Evolutionary conservation across 2,797 vertebrate species (phyloP).

Genomic region (Vireo griseus): DNA sequence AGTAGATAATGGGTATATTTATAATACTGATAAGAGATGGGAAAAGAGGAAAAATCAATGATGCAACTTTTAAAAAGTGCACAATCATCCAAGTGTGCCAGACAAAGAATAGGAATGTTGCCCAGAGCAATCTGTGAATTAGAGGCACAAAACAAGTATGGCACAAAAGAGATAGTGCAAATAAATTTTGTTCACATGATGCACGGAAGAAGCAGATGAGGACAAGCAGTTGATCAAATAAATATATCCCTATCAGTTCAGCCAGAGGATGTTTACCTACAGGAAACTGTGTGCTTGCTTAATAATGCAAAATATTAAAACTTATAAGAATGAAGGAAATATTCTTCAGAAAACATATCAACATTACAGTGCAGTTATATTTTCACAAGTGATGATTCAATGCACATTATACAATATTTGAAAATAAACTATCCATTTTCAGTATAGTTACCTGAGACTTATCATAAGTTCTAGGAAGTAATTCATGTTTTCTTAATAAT

Average conservation of each 20-base stretch:
- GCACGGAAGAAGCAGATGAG: not conserved
- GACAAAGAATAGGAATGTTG: not conserved
- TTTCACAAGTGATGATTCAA: not conserved
- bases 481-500: not conserved
- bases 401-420: not conserved
- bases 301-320: not conserved
- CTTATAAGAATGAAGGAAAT: not conserved
- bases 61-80: not conserved
- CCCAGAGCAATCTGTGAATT: not conserved
- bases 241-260: not conserved
- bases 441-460: not conserved
- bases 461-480: not conserved
- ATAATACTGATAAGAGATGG: not conserved
- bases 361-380: not conserved
- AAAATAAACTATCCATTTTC: not conserved
- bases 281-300: not conserved
- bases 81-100: not conserved
- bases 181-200: not conserved
- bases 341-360: not conserved
- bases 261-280: not conserved
- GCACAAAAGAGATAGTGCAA: not conserved
- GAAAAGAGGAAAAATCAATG: not conserved
- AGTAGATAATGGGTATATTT: not conserved
- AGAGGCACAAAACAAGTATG: not conserved
- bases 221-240: not conserved